Conservation (phyloP, 2,797 vertebrate species). For the Anguilla pacifica region DNA sequence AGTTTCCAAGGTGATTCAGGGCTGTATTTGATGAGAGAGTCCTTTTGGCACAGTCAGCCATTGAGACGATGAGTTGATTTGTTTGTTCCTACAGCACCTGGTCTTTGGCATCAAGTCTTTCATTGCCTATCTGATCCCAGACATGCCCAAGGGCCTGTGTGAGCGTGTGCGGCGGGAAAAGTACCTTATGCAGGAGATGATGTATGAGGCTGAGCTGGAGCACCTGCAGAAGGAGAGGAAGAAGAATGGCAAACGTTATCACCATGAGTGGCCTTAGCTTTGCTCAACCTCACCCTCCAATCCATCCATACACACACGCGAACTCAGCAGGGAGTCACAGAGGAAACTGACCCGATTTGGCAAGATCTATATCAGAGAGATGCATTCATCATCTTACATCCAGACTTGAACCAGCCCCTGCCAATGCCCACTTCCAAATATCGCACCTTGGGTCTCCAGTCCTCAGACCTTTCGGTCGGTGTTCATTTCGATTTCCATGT, state of each 20-base stretch:
- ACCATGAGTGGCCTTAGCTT: conserved; percentile 98
- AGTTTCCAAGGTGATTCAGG: neutral
- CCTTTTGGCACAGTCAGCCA: neutral
- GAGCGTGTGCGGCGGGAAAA: conserved; percentile 97
- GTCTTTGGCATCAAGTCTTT: conserved; percentile 99
- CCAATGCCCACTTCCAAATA: neutral
- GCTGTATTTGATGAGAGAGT: neutral
- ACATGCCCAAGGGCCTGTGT: conserved; percentile 94
- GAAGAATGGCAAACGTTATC: conserved; percentile 91
- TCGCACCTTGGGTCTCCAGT: conserved; percentile 38
- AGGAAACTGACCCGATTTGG: neutral
- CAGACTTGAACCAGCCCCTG: conserved; percentile 5
- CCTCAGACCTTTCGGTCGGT: conserved; percentile 36
- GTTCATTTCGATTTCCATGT: neutral
- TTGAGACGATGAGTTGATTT: conserved; percentile 33
- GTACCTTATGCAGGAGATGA: conserved; percentile 98
- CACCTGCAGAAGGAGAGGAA: conserved; percentile 94
- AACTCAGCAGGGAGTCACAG: conserved; percentile 54
- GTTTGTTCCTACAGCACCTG: conserved; percentile 81
- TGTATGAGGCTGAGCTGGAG: conserved; percentile 96
- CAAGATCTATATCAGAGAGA: conserved; percentile 16
- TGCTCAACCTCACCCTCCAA: conserved; percentile 33
- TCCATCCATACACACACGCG: conserved; percentile 31
- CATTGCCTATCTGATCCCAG: conserved; percentile 97
- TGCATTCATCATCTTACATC: conserved; percentile 3